Base-by-base conservation (phyloP, 1,140 invertebrate genomes). In the Drosophila ambigua region DNA sequence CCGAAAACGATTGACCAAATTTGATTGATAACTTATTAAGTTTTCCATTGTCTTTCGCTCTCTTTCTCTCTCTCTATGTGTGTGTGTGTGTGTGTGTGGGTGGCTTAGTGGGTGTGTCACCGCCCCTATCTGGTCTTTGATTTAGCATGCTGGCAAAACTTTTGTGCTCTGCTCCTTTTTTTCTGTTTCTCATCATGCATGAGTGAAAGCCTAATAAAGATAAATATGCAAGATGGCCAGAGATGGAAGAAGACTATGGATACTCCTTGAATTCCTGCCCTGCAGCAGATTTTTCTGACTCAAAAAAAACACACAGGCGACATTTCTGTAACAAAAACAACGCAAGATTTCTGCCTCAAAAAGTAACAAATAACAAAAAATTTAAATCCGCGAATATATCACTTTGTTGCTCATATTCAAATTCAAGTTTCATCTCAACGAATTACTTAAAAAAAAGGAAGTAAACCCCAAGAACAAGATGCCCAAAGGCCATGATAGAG, bases 11-110 rank as follows among this genome's bases (percentile, higher is more conserved):
- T 77, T 77, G 74, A 77, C 72, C 54, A 85, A 82, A 88, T 88
- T 85, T 85, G 82, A 85, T 85, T 85, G 82, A 85, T 85, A 88
- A 82, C 82, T 85, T 85, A 88, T 85, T 87, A 87, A 84, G 79
- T 87, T 77, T 74, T 24, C 54, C 54, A 76, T 55, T 75, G 61
- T 68, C 57, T 65, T 55, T 72, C 35, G 11, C 35, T 39, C 11
- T 39, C 35, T 39, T 1, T 26, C 35, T 39, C 35, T 11, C 35
- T 1, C 11, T 39, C 35, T 4, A 2, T 55, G 48, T 73, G 55
- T 64, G 75, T 71, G 52, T 9, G 31, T n/a, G 11, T 67, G 72
- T 16, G 3, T 71, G 57, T 9, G 7, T 67, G 72, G 13, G 23
- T 64, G 61, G 31, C 15, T 4, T 31, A 26, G 28, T 48, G 66